Conservation (phyloP, 1,140 invertebrate species). For the Orussus abietinus region DNA sequence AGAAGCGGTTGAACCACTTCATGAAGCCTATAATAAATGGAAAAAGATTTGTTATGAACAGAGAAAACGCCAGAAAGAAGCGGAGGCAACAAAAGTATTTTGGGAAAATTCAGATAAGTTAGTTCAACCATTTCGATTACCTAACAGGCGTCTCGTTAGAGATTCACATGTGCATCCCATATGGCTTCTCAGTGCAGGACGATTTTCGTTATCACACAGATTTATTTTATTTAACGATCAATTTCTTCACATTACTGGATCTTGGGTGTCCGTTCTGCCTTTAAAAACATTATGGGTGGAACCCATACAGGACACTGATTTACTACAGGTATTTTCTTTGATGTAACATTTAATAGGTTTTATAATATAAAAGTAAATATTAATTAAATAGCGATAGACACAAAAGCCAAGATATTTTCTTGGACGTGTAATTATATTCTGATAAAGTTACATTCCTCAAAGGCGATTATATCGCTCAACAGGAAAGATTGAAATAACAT, state of each 20-base stretch:
- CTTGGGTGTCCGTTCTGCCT: constrained; percentile 60
- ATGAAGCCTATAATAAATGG: constrained; percentile 55
- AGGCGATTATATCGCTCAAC: too few relatives aligned
- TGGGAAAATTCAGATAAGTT: constrained; percentile 70
- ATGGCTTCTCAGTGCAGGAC: constrained; percentile 62
- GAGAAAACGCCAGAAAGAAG: constrained; percentile 61
- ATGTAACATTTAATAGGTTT: constrained; percentile 1
- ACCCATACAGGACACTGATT: constrained; percentile 55
- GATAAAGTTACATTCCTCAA: too few relatives aligned
- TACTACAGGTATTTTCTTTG: constrained; percentile 43
- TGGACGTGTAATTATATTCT: too few relatives aligned
- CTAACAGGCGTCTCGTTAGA: constrained; percentile 68
- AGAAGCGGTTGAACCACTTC: constrained; percentile 40
- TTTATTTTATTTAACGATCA: constrained; percentile 75
- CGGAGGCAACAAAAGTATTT: constrained; percentile 69
- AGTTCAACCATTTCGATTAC: constrained; percentile 63
- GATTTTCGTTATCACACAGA: constrained; percentile 69
- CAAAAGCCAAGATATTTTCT: constrained; percentile 3
- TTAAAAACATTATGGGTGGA: constrained; percentile 79
- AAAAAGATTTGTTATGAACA: constrained; percentile 60
- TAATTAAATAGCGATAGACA: background rate
- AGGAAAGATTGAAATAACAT: too few relatives aligned
- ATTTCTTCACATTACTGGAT: constrained; percentile 68
- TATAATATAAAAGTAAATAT: constrained; percentile 7
- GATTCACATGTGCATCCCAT: constrained; percentile 72